phyloP scores from a whole-genome alignment of 1,140 invertebrate genomes.

The Steinernema khuongi region DNA sequence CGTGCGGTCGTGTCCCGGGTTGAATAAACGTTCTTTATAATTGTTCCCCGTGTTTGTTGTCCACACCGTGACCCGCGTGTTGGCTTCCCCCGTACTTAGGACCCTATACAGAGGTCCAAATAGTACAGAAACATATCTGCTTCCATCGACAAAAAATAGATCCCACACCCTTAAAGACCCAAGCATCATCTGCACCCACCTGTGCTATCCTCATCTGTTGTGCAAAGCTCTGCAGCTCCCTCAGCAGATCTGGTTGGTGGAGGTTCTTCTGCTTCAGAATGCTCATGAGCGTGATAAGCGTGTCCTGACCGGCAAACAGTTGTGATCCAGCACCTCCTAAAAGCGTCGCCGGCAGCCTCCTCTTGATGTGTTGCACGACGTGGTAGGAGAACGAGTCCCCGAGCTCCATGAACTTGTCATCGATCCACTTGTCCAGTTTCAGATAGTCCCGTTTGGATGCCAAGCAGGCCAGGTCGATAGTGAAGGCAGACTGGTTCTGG shows the following conservation, averaged over 20 bases:
- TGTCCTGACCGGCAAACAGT: slow-evolving; percentile 13
- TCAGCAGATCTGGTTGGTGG: not conserved
- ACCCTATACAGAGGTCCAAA: no score
- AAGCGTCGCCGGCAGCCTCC: slow-evolving; percentile 10
- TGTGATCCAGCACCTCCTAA: not conserved
- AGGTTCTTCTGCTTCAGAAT: not conserved
- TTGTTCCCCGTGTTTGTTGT: no score
- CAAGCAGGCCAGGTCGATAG: slow-evolving; percentile 91
- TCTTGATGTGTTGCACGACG: slow-evolving; percentile 6
- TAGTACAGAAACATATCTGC: no score
- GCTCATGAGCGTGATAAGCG: not conserved
- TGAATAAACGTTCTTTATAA: no score
- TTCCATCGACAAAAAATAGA: not conserved
- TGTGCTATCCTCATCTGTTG: not conserved
- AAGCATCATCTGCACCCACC: not conserved
- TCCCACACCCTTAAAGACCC: not conserved
- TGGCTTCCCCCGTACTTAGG: no score
- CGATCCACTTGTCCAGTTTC: slow-evolving; percentile 94
- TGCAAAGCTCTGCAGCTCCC: not conserved
- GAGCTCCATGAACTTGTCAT: slow-evolving; percentile 69
- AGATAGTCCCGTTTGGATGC: slow-evolving; percentile 90
- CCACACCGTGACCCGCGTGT: no score
- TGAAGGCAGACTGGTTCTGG: slow-evolving; percentile 76
- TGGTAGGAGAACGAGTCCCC: slow-evolving; percentile 13
- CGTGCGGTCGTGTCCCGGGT: no score